phyloP scores from a whole-genome alignment of 2,797 vertebrate species.

The Phalanger gymnotis region DNA sequence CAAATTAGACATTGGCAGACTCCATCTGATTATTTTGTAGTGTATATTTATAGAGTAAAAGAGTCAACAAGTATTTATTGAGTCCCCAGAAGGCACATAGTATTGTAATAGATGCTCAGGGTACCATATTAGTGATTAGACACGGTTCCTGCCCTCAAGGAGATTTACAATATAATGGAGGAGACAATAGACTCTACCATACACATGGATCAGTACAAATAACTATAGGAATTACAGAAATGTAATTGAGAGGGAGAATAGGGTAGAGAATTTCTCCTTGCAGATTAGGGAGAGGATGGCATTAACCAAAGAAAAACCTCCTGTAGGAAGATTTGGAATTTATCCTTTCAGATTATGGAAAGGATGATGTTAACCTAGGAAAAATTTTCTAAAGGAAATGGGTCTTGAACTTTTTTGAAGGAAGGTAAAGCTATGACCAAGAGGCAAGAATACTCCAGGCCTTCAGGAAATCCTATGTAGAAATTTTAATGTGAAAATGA shows the following conservation, averaged over 20 bases:
- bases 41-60: conserved; percentile 78
- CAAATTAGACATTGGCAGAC: conserved; percentile 73
- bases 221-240: conserved; percentile 47
- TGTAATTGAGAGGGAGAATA: conserved; percentile 48
- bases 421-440: neutral
- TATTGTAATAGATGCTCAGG: conserved; percentile 64
- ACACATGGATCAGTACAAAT: conserved; percentile 66
- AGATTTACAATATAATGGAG: conserved; percentile 69
- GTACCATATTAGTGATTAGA: conserved; percentile 67
- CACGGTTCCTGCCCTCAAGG: conserved; percentile 66
- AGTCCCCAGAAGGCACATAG: conserved; percentile 38
- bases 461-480: conserved; percentile 20
- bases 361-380: neutral
- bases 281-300: conserved; percentile 4
- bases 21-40: conserved; percentile 76
- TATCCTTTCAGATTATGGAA: neutral
- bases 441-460: conserved; percentile 19
- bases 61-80: conserved; percentile 77
- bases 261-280: conserved; percentile 9
- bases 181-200: conserved; percentile 50
- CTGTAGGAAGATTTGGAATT: neutral
- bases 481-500: conserved; percentile 39
- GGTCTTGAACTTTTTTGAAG: neutral
- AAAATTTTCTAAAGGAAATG: neutral
- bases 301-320: conserved; percentile 38